A percentile compares a stretch with the other conserved stretches of the same genome.
phyloP scores from a whole-genome alignment of 2,888 invertebrate genomes.

The Sinopyrophorus schimmeli region DNA sequence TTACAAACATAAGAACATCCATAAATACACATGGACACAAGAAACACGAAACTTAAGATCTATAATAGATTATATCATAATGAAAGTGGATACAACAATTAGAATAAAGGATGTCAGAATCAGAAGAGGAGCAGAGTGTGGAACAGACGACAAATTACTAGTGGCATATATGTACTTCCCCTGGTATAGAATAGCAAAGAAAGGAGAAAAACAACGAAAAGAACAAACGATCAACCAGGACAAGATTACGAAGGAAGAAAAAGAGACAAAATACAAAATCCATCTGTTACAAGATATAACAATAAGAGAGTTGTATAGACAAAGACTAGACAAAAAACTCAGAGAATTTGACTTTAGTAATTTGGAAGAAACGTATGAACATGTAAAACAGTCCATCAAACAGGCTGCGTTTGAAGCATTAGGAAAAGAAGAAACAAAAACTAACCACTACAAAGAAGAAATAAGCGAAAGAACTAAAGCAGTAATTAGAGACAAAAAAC shows the following conservation, averaged over 20 bases:
- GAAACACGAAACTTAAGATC: conserved; percentile 1
- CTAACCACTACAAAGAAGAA: background rate
- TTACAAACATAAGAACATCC: conserved; percentile 5
- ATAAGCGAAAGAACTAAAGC: background rate
- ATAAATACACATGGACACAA: conserved; percentile 11
- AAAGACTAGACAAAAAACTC: background rate
- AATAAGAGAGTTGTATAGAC: background rate
- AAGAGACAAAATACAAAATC: background rate
- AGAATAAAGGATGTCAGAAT: conserved; percentile 11
- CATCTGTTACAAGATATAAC: background rate
- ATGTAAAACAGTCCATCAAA: too few relatives aligned
- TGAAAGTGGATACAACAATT: background rate
- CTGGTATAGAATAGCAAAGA: too few relatives aligned
- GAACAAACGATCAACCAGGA: too few relatives aligned
- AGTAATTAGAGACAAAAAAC: background rate
- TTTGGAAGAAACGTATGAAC: too few relatives aligned
- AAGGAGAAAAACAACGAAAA: conserved; percentile 3
- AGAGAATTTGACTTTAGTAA: background rate
- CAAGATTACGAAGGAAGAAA: conserved; percentile 7
- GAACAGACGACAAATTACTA: conserved; percentile 5
- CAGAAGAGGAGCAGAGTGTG: conserved; percentile 5
- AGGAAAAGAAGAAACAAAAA: background rate
- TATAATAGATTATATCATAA: conserved; percentile 8
- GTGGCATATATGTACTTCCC: background rate
- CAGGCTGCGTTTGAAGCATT: background rate